phyloP scores from a whole-genome alignment of 2,797 vertebrate species.

The Neomorphus geoffroyi region DNA sequence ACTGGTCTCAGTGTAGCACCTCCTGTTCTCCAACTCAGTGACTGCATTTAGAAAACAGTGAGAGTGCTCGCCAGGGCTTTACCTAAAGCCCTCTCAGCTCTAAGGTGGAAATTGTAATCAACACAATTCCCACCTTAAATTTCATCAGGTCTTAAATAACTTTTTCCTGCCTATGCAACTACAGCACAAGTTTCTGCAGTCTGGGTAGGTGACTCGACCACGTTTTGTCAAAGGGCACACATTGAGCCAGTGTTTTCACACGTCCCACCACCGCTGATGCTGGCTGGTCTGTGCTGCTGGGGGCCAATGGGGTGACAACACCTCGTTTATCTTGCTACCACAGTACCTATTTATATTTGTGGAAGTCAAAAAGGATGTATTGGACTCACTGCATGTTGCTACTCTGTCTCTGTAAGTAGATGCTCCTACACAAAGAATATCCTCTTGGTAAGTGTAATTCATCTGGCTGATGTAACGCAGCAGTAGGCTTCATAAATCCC shows the following conservation, averaged over 20 bases:
- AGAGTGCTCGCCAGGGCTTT: fast-evolving
- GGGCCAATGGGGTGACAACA: neutral
- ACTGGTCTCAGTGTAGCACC: neutral
- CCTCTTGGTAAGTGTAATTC: neutral
- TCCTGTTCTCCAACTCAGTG: fast-evolving
- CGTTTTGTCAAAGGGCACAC: fast-evolving
- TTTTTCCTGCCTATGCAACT: fast-evolving
- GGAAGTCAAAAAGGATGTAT: neutral
- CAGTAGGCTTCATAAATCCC: neutral
- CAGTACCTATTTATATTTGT: neutral
- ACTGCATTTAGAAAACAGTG: neutral
- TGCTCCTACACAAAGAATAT: neutral
- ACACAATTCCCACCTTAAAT: neutral
- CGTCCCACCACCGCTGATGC: no score
- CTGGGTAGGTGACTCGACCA: fast-evolving
- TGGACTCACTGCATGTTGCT: neutral
- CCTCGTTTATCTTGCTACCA: neutral
- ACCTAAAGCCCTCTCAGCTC: neutral
- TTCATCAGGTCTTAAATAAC: neutral
- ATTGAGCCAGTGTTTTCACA: neutral
- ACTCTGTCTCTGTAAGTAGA: fast-evolving
- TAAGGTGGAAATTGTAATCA: neutral
- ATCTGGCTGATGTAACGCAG: neutral
- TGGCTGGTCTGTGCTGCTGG: neutral
- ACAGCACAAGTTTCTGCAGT: neutral